phyloP scores from a whole-genome alignment of 2,888 invertebrate species.

The Philonicus albiceps region DNA sequence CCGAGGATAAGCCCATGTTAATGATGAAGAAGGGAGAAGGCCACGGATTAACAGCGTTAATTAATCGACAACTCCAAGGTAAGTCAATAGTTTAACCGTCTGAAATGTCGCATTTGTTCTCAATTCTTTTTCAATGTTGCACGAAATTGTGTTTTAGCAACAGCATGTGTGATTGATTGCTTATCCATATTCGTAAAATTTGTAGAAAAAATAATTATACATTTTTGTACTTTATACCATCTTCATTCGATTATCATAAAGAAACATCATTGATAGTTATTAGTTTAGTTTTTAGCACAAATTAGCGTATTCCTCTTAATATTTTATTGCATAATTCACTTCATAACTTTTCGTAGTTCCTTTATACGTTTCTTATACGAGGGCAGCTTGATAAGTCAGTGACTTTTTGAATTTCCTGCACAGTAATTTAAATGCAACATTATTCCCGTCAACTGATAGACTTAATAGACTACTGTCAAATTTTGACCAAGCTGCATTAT shows the following conservation, averaged over 20 bases:
- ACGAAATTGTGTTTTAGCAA: neutral
- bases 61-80: slow-evolving; percentile 82
- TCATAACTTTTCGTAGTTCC: neutral
- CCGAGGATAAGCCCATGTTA: slow-evolving; percentile 79
- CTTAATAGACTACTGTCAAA: too few species aligned
- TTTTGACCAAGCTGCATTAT: too few species aligned
- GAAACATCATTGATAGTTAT: neutral
- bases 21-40: slow-evolving; percentile 79
- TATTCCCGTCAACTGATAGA: too few species aligned
- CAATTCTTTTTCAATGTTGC: neutral
- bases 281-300: neutral
- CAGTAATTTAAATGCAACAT: too few species aligned
- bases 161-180: slow-evolving; percentile 27
- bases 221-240: neutral
- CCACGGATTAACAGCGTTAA: slow-evolving; percentile 78
- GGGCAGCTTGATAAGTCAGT: too few species aligned
- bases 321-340: neutral
- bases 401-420: too few species aligned
- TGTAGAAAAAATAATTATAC: neutral
- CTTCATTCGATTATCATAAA: neutral
- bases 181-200: neutral
- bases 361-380: neutral
- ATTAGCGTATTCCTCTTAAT: neutral
- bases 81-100: slow-evolving; percentile 50
- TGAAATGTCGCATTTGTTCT: neutral